phyloP scores from a whole-genome alignment of 2,888 invertebrate genomes.

The Callosobruchus maculatus region DNA sequence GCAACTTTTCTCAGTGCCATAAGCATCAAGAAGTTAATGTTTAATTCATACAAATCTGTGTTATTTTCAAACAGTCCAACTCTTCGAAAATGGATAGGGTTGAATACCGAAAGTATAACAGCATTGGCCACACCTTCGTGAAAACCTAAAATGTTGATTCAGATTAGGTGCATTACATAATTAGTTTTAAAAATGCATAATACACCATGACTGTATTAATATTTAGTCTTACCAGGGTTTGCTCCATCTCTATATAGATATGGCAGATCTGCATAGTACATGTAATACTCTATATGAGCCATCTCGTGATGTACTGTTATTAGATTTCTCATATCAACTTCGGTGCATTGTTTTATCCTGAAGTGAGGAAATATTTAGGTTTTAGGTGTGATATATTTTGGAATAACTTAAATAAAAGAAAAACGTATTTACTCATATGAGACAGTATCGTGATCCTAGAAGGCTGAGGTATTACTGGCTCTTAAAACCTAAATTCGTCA shows the following conservation, averaged over 20 bases:
- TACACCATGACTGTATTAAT: background rate
- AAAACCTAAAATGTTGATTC: conserved; percentile 65
- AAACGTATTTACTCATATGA: no score
- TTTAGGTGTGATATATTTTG: no score
- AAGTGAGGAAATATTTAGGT: conserved; percentile 20
- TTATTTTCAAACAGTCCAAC: conserved; percentile 68
- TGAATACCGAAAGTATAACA: conserved; percentile 71
- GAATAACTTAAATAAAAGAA: no score
- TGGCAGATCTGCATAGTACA: conserved; percentile 73
- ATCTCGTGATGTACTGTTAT: conserved; percentile 79
- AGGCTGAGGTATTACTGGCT: no score
- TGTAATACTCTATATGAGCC: conserved; percentile 78
- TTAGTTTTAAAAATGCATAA: no score
- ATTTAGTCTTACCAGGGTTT: conserved; percentile 63
- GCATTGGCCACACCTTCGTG: conserved; percentile 84
- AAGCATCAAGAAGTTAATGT: conserved; percentile 74
- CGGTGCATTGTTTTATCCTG: conserved; percentile 81
- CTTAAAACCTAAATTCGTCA: no score
- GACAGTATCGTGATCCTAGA: no score
- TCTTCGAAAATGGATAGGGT: conserved; percentile 70
- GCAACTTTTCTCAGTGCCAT: conserved; percentile 77
- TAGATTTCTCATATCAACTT: conserved; percentile 72
- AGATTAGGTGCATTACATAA: no score
- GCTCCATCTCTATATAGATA: conserved; percentile 76
- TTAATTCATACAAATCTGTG: conserved; percentile 63